Conservation (phyloP, 2,888 invertebrate species). For the Adela reaumurella region DNA sequence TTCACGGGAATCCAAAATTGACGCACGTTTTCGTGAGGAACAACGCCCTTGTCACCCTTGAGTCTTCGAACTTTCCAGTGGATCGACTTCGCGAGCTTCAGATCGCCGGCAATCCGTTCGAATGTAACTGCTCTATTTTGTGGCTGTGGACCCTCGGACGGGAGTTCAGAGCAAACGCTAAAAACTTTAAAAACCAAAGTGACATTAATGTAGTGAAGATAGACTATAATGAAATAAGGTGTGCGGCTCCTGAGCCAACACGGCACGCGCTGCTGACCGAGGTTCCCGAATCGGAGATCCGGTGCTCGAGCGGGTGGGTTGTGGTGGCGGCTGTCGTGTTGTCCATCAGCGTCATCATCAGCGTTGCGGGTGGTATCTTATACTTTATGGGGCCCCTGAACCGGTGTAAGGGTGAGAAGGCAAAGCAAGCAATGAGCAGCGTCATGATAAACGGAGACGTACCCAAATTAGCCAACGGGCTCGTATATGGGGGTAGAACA, state of each 20-base stretch:
- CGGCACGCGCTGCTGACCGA: conserved; percentile 49
- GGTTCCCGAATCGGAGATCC: conserved; percentile 60
- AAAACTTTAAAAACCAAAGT: conserved; percentile 18
- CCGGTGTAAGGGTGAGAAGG: conserved; percentile 50
- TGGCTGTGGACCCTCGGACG: conserved; percentile 77
- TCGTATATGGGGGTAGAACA: conserved; percentile 46
- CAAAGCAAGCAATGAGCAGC: conserved; percentile 52
- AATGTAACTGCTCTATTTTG: conserved; percentile 81
- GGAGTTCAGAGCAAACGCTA: conserved; percentile 26
- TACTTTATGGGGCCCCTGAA: conserved; percentile 51
- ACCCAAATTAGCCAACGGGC: conserved; percentile 46
- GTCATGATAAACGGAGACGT: conserved; percentile 51
- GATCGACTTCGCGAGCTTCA: conserved; percentile 72
- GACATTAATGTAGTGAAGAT: conserved; percentile 41
- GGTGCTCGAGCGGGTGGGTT: conserved; percentile 61
- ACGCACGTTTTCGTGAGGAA: conserved; percentile 72
- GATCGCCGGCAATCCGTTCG: conserved; percentile 78
- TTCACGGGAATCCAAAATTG: conserved; percentile 79
- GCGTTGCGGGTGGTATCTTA: conserved; percentile 45
- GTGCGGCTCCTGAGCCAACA: conserved; percentile 57
- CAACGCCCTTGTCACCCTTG: conserved; percentile 71
- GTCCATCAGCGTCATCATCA: conserved; percentile 52
- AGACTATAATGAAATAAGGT: conserved; percentile 57
- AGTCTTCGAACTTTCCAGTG: conserved; percentile 78
- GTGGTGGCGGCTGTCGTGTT: conserved; percentile 51